Evolutionary conservation across 2,113 vertebrate species (phyloP).

Genomic region (Hemiprocne comata): DNA sequence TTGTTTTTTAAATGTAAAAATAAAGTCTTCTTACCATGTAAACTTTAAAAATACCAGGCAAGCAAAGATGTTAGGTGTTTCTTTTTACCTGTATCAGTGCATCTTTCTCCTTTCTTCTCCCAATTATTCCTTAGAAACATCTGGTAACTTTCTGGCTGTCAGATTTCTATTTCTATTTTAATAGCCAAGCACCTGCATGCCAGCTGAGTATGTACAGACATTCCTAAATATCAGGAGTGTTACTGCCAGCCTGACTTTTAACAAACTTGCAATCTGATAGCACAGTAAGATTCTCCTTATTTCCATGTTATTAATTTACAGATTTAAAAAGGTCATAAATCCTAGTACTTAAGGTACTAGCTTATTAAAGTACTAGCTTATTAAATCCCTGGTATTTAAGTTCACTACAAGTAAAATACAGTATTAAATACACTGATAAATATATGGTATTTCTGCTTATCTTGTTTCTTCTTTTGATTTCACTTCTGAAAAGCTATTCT

Average conservation of each 20-base stretch:
- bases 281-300: not conserved
- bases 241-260: not conserved
- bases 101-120: not conserved
- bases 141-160: constrained; percentile 30
- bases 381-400: not conserved
- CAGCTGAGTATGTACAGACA: constrained; percentile 37
- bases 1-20: not conserved
- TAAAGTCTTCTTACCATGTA: not conserved
- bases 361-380: not conserved
- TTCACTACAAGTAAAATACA: not conserved
- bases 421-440: not conserved
- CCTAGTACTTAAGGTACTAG: not conserved
- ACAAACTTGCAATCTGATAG: not conserved
- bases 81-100: not conserved
- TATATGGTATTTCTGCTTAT: not conserved
- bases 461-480: not conserved
- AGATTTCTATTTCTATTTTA: constrained; percentile 55
- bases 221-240: constrained; percentile 11
- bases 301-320: not conserved
- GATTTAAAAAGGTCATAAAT: not conserved
- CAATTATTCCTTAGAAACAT: constrained; percentile 12
- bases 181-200: constrained; percentile 37
- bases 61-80: not conserved
- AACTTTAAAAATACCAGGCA: not conserved
- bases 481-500: not conserved